Percentiles rank a stretch among this genome's conserved stretches.
Conservation (phyloP, 2,888 invertebrate genomes). For the Auanema freiburgensis region DNA sequence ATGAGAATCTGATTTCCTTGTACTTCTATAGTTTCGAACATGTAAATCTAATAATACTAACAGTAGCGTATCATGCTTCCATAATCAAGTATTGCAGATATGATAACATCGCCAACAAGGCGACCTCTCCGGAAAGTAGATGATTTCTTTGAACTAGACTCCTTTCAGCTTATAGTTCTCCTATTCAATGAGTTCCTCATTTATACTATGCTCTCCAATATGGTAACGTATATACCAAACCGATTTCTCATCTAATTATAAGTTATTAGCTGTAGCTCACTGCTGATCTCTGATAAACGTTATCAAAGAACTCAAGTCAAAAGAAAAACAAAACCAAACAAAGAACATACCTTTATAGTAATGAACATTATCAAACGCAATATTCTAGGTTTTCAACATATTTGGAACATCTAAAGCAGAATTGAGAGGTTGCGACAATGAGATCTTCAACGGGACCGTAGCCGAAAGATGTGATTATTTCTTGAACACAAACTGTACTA, state of each 20-base stretch:
- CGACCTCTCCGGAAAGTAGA: slow-evolving; percentile 26
- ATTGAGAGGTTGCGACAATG: slow-evolving; percentile 34
- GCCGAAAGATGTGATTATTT: slow-evolving; percentile 27
- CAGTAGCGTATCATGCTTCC: no score
- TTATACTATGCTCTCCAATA: slow-evolving; percentile 50
- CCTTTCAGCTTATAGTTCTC: slow-evolving; percentile 39
- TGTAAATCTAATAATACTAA: no score
- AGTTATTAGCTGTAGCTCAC: background rate
- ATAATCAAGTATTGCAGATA: no score
- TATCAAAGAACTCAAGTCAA: background rate
- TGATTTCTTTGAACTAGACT: slow-evolving; percentile 45
- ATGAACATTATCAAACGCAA: background rate
- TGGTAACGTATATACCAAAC: slow-evolving; percentile 22
- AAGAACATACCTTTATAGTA: no score
- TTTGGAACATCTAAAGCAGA: slow-evolving; percentile 41
- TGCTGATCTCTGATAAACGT: background rate
- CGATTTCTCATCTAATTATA: no score
- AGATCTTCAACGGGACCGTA: slow-evolving; percentile 34
- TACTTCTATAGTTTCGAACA: no score
- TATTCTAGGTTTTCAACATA: slow-evolving; percentile 44
- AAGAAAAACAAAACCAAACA: background rate
- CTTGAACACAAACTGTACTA: slow-evolving; percentile 6
- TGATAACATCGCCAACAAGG: no score
- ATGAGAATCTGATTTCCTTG: no score
- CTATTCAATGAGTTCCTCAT: slow-evolving; percentile 46